Base-by-base conservation (phyloP, 1,140 invertebrate genomes). In the Plectus sambesii region DNA sequence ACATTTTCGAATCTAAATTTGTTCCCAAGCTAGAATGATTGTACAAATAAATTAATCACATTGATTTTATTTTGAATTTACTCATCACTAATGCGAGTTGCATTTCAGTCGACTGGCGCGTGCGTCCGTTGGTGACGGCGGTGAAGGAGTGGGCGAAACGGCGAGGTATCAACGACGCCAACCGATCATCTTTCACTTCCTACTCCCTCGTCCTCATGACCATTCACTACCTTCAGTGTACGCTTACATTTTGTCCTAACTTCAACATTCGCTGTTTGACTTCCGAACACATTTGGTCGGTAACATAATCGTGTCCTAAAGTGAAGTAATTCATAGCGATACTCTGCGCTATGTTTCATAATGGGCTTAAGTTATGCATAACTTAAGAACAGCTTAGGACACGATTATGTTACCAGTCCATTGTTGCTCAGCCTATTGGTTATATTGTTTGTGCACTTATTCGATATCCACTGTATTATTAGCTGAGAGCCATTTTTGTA, bases 141-240 rank as follows among this genome's bases (percentile, higher is more conserved):
- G 80, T 88, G 1, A 98, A 98, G 75, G 74, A 86, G 42, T 98
- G 92, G 92, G 90, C 92, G 15, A 83, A 85, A 62, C 78, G 77
- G 62, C 85, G 93, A 68, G 75, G 84, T 59, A 96, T 98, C 56
- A 97, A 97, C 69, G 85, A 94, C 76, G 89, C 92, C 3, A 87
- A 87, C 61, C 81, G 83, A 40, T 85, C 83, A 76, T 94, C 89
- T 39, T 82, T 97, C 39, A 94, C 89, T 0, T 93, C 87, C 64
- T 97, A 97, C 70, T 90, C 88, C n/a, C 76, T 93, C 46, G 83
- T 83, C 8, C 75, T 97, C 33, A 94, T 97, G 90, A 83, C 93
- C 20, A 82, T 97, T 60, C 87, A 96, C 73, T 97, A 84, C 73
- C 76, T 98, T 53, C 92, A 98, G 73, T 83, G 83, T 76, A n/a